phyloP scores from a whole-genome alignment of 2,888 invertebrate genomes.

The Chymomyza procnemis region DNA sequence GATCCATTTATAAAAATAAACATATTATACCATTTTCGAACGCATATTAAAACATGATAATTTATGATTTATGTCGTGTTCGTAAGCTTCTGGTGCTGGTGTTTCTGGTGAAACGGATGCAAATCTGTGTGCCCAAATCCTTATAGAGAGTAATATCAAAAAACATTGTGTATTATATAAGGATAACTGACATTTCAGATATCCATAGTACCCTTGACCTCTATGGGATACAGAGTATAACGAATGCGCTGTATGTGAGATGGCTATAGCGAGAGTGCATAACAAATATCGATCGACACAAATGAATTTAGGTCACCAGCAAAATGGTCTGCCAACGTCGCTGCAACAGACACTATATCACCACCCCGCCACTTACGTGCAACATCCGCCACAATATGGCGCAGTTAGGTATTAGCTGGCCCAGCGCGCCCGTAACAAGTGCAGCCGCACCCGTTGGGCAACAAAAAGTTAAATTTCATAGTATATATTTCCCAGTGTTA shows the following conservation, averaged over 20 bases:
- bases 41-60: too few species aligned
- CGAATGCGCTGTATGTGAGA: slow-evolving; percentile 5
- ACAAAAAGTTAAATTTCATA: not conserved
- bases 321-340: not conserved
- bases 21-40: too few species aligned
- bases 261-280: slow-evolving; percentile 36
- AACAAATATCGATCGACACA: slow-evolving; percentile 68
- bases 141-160: too few species aligned
- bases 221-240: not conserved
- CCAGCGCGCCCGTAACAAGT: slow-evolving; percentile 11
- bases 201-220: too few species aligned
- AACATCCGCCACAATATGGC: not conserved
- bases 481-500: not conserved
- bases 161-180: too few species aligned
- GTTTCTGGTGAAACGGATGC: too few species aligned
- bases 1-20: too few species aligned
- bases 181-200: too few species aligned
- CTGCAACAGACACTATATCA: not conserved
- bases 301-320: slow-evolving; percentile 66
- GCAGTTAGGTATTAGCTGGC: not conserved
- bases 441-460: slow-evolving; percentile 12
- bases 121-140: too few species aligned
- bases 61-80: too few species aligned
- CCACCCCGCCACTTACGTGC: not conserved
- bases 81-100: too few species aligned